Evolutionary conservation across 2,113 vertebrate genomes (phyloP).

Genomic region (Zosterops japonicus): DNA sequence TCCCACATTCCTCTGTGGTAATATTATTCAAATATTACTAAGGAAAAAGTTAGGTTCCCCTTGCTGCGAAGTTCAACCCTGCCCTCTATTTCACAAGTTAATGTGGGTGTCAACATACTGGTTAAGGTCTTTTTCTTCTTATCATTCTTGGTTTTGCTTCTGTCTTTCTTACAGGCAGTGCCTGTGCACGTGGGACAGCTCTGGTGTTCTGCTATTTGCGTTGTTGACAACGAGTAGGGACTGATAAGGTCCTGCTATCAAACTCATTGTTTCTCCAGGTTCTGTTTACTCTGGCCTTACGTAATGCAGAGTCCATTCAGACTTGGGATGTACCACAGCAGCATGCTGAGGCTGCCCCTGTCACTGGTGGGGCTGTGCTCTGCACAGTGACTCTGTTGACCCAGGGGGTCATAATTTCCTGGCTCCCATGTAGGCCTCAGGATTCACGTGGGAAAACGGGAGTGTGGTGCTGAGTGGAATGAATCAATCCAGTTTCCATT

Average conservation of each 20-base stretch:
- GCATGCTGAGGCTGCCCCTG: not conserved
- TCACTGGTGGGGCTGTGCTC: not conserved
- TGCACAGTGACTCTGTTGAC: not conserved
- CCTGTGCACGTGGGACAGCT: not conserved
- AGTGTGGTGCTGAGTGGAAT: not conserved
- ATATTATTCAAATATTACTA: not conserved
- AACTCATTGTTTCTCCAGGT: not conserved
- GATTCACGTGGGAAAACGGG: not conserved
- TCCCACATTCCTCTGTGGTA: not conserved
- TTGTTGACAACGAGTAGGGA: not conserved
- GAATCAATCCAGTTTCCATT: constrained; percentile 1
- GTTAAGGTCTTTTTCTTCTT: not conserved
- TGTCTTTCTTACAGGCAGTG: not conserved
- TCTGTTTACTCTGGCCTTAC: not conserved
- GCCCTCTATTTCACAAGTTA: not conserved
- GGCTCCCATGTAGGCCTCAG: not conserved
- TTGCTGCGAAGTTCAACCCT: not conserved
- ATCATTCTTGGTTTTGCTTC: not conserved
- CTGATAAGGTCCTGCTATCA: not conserved
- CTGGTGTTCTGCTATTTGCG: not conserved
- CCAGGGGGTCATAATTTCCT: not conserved
- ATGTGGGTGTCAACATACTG: not conserved
- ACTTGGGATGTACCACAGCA: not conserved
- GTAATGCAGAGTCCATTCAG: not conserved
- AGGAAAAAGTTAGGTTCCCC: not conserved